phyloP scores from a whole-genome alignment of 2,888 invertebrate species.

The Trichacis sp. region DNA sequence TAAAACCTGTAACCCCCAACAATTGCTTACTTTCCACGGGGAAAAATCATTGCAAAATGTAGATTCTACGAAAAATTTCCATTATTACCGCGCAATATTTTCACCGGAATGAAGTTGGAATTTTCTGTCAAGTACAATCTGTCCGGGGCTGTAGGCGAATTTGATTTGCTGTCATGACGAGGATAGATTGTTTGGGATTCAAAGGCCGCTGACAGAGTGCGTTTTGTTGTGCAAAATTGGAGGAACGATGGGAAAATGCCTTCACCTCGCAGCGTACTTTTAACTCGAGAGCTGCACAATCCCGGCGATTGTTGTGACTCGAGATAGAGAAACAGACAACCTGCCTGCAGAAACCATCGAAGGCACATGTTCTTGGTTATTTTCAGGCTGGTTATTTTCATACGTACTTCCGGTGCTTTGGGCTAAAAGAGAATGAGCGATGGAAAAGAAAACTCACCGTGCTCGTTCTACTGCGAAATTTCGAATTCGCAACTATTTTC shows the following conservation, averaged over 20 bases:
- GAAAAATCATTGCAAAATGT: too few relatives aligned
- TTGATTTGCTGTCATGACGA: neutral
- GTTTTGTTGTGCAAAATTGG: neutral
- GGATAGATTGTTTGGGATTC: neutral
- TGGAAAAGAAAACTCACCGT: constrained; percentile 21
- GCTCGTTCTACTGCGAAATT: constrained; percentile 12
- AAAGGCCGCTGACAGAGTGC: neutral
- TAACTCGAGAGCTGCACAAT: constrained; percentile 19
- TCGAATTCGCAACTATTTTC: too few relatives aligned
- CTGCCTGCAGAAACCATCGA: constrained; percentile 21
- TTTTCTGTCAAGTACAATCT: neutral
- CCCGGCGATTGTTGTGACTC: constrained; percentile 21
- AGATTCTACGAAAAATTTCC: neutral
- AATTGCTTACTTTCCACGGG: too few relatives aligned
- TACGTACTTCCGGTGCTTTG: constrained; percentile 33
- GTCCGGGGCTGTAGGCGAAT: neutral
- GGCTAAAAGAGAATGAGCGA: constrained; percentile 23
- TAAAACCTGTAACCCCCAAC: too few relatives aligned
- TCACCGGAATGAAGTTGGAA: too few relatives aligned
- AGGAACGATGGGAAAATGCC: constrained; percentile 17
- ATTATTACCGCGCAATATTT: too few relatives aligned
- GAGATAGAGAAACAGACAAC: constrained; percentile 29
- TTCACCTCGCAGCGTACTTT: constrained; percentile 19
- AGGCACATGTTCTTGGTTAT: constrained; percentile 33
- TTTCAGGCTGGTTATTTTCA: constrained; percentile 36